These are phyloP conservation scores for Cottus gobio DNA, from an alignment of 2,113 vertebrate genomes.

Conservation along the genomic window DNA sequence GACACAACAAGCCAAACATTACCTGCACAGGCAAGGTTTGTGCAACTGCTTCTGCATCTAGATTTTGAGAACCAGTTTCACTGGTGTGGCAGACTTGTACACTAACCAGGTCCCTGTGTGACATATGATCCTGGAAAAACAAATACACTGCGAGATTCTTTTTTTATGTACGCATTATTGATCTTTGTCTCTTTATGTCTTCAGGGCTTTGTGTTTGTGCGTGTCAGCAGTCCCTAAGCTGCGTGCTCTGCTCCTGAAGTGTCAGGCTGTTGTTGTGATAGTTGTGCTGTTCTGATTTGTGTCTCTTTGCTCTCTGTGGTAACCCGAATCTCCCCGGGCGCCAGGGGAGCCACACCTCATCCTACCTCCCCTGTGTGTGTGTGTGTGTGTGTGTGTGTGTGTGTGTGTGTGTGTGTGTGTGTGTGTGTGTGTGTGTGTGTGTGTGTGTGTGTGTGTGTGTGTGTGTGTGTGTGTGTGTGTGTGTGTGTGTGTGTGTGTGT, in stretches of 20 bases:
- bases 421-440: slow-evolving; percentile 4
- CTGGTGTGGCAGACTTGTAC: background rate
- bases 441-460: background rate
- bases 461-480: background rate
- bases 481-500: background rate
- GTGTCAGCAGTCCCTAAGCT: slow-evolving; percentile 31
- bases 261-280: slow-evolving; percentile 60
- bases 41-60: background rate
- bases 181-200: slow-evolving; percentile 2
- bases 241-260: slow-evolving; percentile 1
- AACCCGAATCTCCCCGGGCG: slow-evolving; percentile 65
- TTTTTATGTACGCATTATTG: background rate
- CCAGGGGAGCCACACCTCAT: slow-evolving; percentile 53
- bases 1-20: too few species aligned
- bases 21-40: too few species aligned
- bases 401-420: slow-evolving; percentile 32
- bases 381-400: slow-evolving; percentile 25
- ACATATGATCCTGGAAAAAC: background rate
- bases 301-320: slow-evolving; percentile 42
- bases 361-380: background rate
- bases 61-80: background rate
- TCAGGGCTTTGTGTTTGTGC: background rate
- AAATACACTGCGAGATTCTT: background rate
- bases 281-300: slow-evolving; percentile 49
- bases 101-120: background rate